Conservation (phyloP, 2,797 vertebrate species). For the Chromobotia macracanthus region DNA sequence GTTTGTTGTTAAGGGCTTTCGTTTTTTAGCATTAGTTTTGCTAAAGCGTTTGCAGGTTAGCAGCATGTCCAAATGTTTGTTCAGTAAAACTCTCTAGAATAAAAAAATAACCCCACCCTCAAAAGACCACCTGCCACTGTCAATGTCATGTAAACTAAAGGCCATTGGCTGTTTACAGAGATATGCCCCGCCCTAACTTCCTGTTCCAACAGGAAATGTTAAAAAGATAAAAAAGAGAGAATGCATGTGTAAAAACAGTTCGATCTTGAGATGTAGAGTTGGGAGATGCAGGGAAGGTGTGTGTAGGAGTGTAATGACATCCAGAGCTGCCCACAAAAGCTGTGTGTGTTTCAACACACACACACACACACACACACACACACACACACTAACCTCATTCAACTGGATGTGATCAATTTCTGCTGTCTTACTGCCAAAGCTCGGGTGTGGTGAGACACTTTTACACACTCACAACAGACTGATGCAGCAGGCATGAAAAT, state of each 20-base stretch:
- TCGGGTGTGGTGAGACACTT: conserved; percentile 40
- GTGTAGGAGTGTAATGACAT: conserved; percentile 56
- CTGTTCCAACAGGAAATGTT: neutral
- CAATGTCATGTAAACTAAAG: neutral
- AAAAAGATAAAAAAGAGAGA: too few relatives aligned
- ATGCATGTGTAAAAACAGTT: too few relatives aligned
- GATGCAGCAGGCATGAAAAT: neutral
- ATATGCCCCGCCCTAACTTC: neutral
- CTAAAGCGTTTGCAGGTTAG: too few relatives aligned
- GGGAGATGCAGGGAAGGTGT: conserved; percentile 15
- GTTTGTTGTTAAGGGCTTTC: too few relatives aligned
- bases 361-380: too few relatives aligned
- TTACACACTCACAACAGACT: neutral
- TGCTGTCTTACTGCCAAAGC: conserved; percentile 32
- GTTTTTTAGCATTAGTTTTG: too few relatives aligned
- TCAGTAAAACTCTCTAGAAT: too few relatives aligned
- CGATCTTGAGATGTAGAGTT: neutral
- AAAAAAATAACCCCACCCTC: too few relatives aligned
- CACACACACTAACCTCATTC: conserved; percentile 35
- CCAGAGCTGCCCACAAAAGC: conserved; percentile 47
- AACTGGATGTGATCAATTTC: conserved; percentile 56
- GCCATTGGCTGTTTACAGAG: neutral
- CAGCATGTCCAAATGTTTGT: too few relatives aligned
- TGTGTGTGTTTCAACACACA: conserved; percentile 33
- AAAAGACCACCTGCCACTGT: too few relatives aligned